These are phyloP conservation scores for Desoria tigrina DNA, from an alignment of 2,888 invertebrate species.

Conservation along the genomic window DNA sequence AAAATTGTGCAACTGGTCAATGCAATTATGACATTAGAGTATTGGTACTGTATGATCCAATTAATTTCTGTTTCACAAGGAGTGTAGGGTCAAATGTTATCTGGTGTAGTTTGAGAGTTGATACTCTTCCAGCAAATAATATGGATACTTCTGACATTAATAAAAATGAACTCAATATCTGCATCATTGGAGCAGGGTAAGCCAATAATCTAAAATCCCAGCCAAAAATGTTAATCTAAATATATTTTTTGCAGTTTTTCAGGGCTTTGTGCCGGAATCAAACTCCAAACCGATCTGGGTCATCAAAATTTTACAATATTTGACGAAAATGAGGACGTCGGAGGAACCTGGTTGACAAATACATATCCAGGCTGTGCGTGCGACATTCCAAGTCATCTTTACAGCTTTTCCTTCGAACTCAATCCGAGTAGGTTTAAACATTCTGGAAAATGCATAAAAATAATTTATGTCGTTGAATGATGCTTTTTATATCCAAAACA, in stretches of 20 bases:
- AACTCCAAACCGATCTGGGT: slow-evolving; percentile 26
- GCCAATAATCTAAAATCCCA: no score
- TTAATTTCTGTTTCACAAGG: no score
- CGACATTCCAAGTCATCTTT: slow-evolving; percentile 35
- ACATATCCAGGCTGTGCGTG: slow-evolving; percentile 44
- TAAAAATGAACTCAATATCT: slow-evolving; percentile 19
- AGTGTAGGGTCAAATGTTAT: no score
- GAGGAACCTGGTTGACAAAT: slow-evolving; percentile 45
- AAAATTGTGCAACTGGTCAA: no score
- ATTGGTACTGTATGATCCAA: no score
- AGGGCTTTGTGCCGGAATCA: slow-evolving; percentile 40
- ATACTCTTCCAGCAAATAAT: no score
- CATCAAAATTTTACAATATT: slow-evolving; percentile 33
- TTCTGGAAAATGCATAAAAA: neutral
- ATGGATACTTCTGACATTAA: no score
- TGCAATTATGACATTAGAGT: no score
- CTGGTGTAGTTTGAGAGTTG: no score
- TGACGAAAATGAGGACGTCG: slow-evolving; percentile 40
- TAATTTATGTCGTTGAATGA: slow-evolving; percentile 1
- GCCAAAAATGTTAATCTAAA: neutral
- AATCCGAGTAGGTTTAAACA: slow-evolving; percentile 32
- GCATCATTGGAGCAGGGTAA: slow-evolving; percentile 39
- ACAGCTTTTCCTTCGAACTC: slow-evolving; percentile 41
- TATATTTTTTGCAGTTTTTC: slow-evolving; percentile 27
- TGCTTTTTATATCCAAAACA: neutral